Base-by-base conservation (phyloP, 2,113 vertebrate species). In the Vidua macroura region DNA sequence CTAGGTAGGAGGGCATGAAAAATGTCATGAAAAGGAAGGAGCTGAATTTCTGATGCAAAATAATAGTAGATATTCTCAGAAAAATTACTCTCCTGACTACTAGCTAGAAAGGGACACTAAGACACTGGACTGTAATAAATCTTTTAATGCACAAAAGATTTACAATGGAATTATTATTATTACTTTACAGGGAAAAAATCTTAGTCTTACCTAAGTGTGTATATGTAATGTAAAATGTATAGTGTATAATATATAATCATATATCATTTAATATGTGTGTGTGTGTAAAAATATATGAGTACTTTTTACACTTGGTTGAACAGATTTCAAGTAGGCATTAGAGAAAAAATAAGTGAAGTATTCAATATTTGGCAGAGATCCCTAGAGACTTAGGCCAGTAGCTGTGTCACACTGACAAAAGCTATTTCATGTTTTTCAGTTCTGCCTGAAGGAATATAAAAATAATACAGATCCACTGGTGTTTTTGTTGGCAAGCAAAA, bases 401-500 rank as follows among this genome's bases (percentile, higher is more conserved):
- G 55, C 77, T 74, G 56, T 93, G 43, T 92, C 76, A 80, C 76
- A 79, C 43, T 72, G 77, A 83, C 70, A 86, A 63, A 69, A 94
- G 73, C 58, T 85, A 80, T 84, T 91, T 80, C 83, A 80, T 74
- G 33, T 70, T 91, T 93, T 94, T 92, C 68, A 73, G n/a, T 62
- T 95, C 58, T 93, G 94, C 91, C 83, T 94, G 37, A 74, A 96
- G 83, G 69, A 96, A 93, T 44, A 52, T 56, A 86, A 52, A 88
- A 86, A 75, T 91, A 86, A 82, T n/a, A n/a, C 51, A 55, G 31
- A n/a, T 74, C 92, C 46, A 23, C 19, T 41, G 28, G 76, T 68
- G 46, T 76, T 72, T 86, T 43, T 90, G 58, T 68, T 76, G 73
- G 76, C 75, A 95, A 86, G 73, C 72, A 93, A 86, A 91, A 90